Conservation (phyloP, 37 sponge, comb jelly and placozoan species). For the Bolinopsis microptera region DNA sequence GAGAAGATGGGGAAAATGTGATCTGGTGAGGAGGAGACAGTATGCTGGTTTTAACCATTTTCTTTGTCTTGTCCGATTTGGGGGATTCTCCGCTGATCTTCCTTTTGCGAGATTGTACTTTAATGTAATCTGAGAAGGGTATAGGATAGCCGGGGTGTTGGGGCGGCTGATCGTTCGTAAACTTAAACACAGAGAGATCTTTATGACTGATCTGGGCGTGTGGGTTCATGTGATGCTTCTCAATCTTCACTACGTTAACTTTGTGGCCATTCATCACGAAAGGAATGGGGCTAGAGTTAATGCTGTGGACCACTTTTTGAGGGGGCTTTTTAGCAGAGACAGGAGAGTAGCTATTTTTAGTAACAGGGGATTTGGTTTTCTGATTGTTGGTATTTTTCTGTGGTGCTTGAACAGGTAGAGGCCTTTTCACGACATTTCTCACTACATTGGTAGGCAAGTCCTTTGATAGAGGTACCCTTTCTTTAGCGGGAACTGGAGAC, state of each 20-base stretch:
- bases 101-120: constrained; percentile 9
- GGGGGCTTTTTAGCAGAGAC: background rate
- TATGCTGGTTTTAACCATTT: background rate
- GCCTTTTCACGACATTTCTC: constrained; percentile 21
- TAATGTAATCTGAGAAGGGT: background rate
- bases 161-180: background rate
- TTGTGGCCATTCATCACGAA: constrained; percentile 56
- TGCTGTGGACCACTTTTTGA: constrained; percentile 22
- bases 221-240: constrained; percentile 29
- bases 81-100: background rate
- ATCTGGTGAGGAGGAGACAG: constrained; percentile 22
- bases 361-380: background rate
- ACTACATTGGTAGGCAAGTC: constrained; percentile 44
- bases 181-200: constrained; percentile 22
- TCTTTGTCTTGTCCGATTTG: background rate
- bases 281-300: constrained; percentile 46
- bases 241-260: constrained; percentile 61
- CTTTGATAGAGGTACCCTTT: background rate
- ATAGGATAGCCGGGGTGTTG: background rate
- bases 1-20: background rate
- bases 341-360: background rate
- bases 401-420: background rate
- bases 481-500: background rate
- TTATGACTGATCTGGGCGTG: background rate
- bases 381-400: background rate